phyloP scores from a whole-genome alignment of 64 coral and sea anemone species.

The Catalaphyllia jardinei region DNA sequence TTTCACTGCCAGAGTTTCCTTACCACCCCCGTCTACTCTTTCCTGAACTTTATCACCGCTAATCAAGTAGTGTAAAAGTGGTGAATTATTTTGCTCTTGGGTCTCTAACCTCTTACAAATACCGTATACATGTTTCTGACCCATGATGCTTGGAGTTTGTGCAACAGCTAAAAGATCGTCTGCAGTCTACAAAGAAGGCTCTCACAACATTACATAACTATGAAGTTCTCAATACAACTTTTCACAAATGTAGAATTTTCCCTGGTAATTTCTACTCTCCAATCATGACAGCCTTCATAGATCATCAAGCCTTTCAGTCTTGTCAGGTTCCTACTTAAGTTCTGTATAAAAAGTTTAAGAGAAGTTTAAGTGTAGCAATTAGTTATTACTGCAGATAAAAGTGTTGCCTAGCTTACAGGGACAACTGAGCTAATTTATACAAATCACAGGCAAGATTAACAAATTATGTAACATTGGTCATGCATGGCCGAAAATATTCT shows the following conservation, averaged over 20 bases:
- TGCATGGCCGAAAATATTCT: background rate
- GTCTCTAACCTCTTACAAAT: background rate
- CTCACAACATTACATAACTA: background rate
- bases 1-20: background rate
- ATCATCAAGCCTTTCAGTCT: too few relatives aligned
- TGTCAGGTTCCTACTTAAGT: background rate
- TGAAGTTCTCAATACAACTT: background rate
- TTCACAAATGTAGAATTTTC: background rate
- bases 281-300: background rate
- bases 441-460: slow-evolving; percentile 27
- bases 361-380: background rate
- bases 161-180: background rate
- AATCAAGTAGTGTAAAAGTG: background rate
- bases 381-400: background rate
- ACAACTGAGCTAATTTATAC: slow-evolving; percentile 2
- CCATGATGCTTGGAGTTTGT: background rate
- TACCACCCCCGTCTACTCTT: background rate
- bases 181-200: background rate
- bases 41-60: background rate
- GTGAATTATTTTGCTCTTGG: background rate
- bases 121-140: background rate
- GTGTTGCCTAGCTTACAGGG: too few relatives aligned
- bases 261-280: background rate
- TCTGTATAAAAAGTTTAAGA: background rate
- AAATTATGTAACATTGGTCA: background rate